Evolutionary conservation across 2,113 vertebrate genomes (phyloP).

Genomic region (Scatophagus argus): DNA sequence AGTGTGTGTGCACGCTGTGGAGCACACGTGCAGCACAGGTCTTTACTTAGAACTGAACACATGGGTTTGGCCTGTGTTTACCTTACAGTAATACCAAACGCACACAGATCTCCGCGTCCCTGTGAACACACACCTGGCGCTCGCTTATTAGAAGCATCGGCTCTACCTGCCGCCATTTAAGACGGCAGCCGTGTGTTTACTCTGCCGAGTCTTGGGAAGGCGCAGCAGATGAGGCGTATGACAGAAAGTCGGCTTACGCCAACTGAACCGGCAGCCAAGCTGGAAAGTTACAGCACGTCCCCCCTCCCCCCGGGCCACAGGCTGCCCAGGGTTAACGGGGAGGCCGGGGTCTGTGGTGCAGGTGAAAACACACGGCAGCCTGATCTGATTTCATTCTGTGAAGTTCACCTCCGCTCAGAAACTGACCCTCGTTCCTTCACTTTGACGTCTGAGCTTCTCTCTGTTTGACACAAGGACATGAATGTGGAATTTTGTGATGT

Average conservation of each 20-base stretch:
- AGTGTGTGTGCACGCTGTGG: slow-evolving; percentile 24
- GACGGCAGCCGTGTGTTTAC: slow-evolving; percentile 5
- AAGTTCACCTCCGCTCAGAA: neutral
- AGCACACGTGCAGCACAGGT: neutral
- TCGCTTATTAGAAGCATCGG: neutral
- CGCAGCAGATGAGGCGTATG: slow-evolving; percentile 7
- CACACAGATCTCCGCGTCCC: slow-evolving; percentile 25
- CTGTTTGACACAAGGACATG: too few relatives aligned
- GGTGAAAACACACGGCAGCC: neutral
- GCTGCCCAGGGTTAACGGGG: neutral
- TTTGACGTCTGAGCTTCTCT: neutral
- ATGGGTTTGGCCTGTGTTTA: slow-evolving; percentile 43
- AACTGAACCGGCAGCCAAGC: neutral
- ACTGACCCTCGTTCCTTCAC: neutral
- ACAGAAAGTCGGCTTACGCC: slow-evolving; percentile 19
- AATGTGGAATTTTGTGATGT: too few relatives aligned
- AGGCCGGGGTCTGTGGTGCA: neutral
- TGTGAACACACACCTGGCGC: neutral
- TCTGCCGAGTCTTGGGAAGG: slow-evolving; percentile 14
- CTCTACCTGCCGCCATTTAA: too few relatives aligned
- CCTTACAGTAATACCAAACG: slow-evolving; percentile 31
- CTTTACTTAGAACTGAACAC: slow-evolving; percentile 29
- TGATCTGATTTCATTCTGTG: neutral
- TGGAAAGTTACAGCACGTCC: slow-evolving; percentile 3
- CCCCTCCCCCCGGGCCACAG: neutral